phyloP scores from a whole-genome alignment of 2,797 vertebrate genomes.

The Poeciliopsis infans region DNA sequence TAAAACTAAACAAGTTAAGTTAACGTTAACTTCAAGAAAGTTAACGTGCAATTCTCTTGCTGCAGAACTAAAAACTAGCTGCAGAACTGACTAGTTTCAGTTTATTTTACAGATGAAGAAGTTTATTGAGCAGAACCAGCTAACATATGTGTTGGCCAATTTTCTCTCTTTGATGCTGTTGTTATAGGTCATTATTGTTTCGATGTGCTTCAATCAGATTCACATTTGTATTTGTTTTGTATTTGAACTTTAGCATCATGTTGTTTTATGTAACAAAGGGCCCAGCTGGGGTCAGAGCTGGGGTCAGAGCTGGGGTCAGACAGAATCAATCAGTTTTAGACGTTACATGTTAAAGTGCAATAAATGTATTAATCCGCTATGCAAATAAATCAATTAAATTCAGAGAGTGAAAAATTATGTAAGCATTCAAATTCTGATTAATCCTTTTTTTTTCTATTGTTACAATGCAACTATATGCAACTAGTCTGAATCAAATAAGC shows the following conservation, averaged over 20 bases:
- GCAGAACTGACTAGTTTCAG: background rate
- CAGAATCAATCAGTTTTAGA: background rate
- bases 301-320: background rate
- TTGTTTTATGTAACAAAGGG: background rate
- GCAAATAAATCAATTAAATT: background rate
- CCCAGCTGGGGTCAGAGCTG: background rate
- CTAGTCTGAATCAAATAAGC: background rate
- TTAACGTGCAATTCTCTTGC: background rate
- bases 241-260: background rate
- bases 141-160: background rate
- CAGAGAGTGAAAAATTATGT: background rate
- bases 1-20: too few species aligned
- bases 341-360: background rate
- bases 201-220: background rate
- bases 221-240: background rate
- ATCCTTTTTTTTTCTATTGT: background rate
- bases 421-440: background rate
- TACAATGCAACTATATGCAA: too few species aligned
- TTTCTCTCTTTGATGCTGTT: background rate
- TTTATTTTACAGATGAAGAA: background rate
- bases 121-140: background rate
- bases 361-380: background rate
- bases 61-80: background rate
- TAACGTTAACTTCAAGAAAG: background rate
- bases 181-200: background rate